Base-by-base conservation (phyloP, 1,140 invertebrate genomes). In the Drosophila leontia region DNA sequence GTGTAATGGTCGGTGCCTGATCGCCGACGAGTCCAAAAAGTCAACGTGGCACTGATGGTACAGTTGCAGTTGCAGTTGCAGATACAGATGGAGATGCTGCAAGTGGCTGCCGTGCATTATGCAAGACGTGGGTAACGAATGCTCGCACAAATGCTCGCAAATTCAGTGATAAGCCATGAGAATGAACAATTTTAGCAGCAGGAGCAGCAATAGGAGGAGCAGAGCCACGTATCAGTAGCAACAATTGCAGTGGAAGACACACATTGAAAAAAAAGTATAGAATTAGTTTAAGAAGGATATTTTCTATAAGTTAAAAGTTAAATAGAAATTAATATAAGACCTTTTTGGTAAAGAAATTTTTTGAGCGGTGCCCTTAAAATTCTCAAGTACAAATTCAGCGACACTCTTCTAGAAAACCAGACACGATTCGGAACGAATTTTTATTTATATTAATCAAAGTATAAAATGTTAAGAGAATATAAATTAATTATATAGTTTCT, bases 121-220 rank as follows among this genome's bases (percentile, higher is more conserved):
- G 70, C 71, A 87, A 83, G 65, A 65, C 63, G 62, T 68, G 62
- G 65, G 64, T 65, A 75, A 61, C 56, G 55, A 76, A 76, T 63
- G 45, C 57, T 23, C 19, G 12, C 35, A 63, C n/a, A 47, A 55
- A 60, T 51, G 53, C 57, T 67, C 64, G 41, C 62, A 71, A 87
- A 86, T 82, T 76, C 60, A 58, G 59, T 88, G 84, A 88, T 88
- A 84, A 88, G 77, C 76, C 53, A 59, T 59, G 42, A 60, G 44
- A 82, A 72, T 37, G 59, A 35, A 69, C 35, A 65, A 64, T 61
- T 57, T 64, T 4, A 48, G 71, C 64, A n/a, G 9, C 15, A 51
- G 9, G 6, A 51, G 26, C 4, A 17, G 29, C 5, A 12, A 1
- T 9, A 12, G 3, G 3, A 34, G 34, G 17, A 26, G 8, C 2